Evolutionary conservation across 2,888 invertebrate genomes (phyloP), one percentile per base, ranked within the genome.

Genomic region (Drosophila rellima): DNA sequence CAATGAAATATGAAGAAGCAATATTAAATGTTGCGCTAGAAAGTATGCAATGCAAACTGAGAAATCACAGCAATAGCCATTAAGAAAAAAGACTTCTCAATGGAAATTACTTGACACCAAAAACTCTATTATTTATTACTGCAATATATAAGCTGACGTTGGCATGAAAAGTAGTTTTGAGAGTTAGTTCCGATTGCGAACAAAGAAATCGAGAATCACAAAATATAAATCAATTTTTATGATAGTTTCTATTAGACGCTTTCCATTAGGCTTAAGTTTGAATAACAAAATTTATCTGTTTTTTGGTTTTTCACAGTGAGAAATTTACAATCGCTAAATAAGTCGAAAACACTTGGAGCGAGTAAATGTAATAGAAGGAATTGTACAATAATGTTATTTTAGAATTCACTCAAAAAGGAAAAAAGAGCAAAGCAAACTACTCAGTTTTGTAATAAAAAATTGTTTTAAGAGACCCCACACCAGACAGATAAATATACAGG

Each of bases 401-500:
- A 3, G 1, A 2, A 31, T 11, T 11, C n/a, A 31, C 11, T 31
- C 11, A 0, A 31, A 11, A 26, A 26, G 3, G 4, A 6, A 26
- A 6, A 6, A 6, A 26, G 11, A 11, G 35, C 33, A 35, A 6
- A 35, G 2, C 6, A n/a, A 13, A 2, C 5, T 5, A 13, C 2
- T 13, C 0, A 33, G 13, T 0, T 13, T 13, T 13, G 6, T 23
- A 6, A 10, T 29, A 10, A 29, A 29, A 29, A 10, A 29, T 29
- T 29, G 29, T 4, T 2, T 5, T n/a, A 26, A 45, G 3, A 11
- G 4, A n/a, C 35, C 20, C 8, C 2, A 3, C 17, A 15, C 33
- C 1, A 18, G 11, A n/a, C 17, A 26, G 13, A 0, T 2, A 6
- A 0, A 39, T 20, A 2, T 42, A 37, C 39, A 73, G 78, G 74